A percentile compares a stretch with the other conserved stretches of the same genome.
Conservation (phyloP, 2,888 invertebrate species). For the Neria commutata region DNA sequence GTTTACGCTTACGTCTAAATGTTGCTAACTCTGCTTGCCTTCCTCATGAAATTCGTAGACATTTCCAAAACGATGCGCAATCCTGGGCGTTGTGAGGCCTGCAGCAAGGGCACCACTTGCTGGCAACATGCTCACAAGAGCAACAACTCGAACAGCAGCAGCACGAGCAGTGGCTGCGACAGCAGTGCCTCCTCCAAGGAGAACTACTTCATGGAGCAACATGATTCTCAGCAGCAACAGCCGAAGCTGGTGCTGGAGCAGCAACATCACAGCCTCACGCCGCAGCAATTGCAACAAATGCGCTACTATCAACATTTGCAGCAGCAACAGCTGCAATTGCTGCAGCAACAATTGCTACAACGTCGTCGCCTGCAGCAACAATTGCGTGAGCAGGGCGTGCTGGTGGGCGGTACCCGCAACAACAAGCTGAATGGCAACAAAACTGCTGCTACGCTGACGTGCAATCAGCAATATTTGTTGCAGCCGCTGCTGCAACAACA, state of each 20-base stretch:
- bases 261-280: slow-evolving; percentile 54
- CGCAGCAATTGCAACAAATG: slow-evolving; percentile 70
- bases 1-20: slow-evolving; percentile 52
- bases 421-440: slow-evolving; percentile 19
- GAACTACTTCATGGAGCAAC: slow-evolving; percentile 41
- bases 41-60: slow-evolving; percentile 61
- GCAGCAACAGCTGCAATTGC: slow-evolving; percentile 58
- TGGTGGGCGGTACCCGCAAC: slow-evolving; percentile 17
- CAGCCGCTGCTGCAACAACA: slow-evolving; percentile 44
- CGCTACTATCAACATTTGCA: slow-evolving; percentile 60
- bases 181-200: slow-evolving; percentile 56
- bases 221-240: slow-evolving; percentile 17
- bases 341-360: slow-evolving; percentile 59
- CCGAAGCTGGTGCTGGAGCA: slow-evolving; percentile 31
- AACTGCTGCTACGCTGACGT: slow-evolving; percentile 38
- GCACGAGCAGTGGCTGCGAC: slow-evolving; percentile 55
- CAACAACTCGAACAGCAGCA: slow-evolving; percentile 44
- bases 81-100: slow-evolving; percentile 43
- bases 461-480: slow-evolving; percentile 52
- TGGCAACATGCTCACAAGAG: slow-evolving; percentile 45
- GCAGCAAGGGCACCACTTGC: slow-evolving; percentile 33
- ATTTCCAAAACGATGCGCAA: slow-evolving; percentile 57
- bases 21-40: slow-evolving; percentile 61
- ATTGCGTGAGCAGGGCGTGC: slow-evolving; percentile 51
- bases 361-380: slow-evolving; percentile 60